A percentile compares a stretch with the other conserved stretches of the same genome.
phyloP scores from a whole-genome alignment of 2,888 invertebrate species.

The Eilema caniola region DNA sequence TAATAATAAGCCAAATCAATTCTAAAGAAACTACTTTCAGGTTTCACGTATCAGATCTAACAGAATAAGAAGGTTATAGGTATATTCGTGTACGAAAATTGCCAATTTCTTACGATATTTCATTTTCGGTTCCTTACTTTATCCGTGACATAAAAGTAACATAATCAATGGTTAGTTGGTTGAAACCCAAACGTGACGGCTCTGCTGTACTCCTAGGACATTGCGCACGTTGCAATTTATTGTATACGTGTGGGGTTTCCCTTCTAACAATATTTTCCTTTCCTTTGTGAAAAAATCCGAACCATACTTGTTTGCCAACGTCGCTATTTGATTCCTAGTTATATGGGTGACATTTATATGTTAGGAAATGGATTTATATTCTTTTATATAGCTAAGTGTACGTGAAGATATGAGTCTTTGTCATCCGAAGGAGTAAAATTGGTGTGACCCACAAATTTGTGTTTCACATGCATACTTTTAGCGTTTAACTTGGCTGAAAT shows the following conservation, averaged over 20 bases:
- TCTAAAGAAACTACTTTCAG: background rate
- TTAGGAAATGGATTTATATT: background rate
- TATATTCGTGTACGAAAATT: background rate
- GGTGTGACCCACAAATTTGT: no score
- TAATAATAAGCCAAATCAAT: background rate
- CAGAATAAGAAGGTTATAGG: background rate
- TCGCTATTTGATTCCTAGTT: slow-evolving; percentile 12
- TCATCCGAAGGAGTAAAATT: no score
- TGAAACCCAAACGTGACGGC: slow-evolving; percentile 24
- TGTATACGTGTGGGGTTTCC: slow-evolving; percentile 25
- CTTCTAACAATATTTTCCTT: slow-evolving; percentile 22
- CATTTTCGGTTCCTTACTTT: slow-evolving; percentile 1
- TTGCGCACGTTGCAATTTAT: slow-evolving; percentile 28
- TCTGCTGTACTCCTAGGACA: slow-evolving; percentile 12
- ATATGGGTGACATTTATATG: background rate
- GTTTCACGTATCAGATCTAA: background rate
- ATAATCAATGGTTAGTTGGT: slow-evolving; percentile 12
- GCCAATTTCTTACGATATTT: background rate
- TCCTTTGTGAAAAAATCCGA: slow-evolving; percentile 16
- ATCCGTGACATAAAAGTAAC: background rate
- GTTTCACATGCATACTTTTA: no score
- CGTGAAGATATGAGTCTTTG: no score
- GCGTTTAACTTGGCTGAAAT: no score
- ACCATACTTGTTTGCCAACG: slow-evolving; percentile 15
- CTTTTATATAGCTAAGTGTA: no score